Conservation (phyloP, 2,888 invertebrate species). For the Fissipunctia ypsillon region DNA sequence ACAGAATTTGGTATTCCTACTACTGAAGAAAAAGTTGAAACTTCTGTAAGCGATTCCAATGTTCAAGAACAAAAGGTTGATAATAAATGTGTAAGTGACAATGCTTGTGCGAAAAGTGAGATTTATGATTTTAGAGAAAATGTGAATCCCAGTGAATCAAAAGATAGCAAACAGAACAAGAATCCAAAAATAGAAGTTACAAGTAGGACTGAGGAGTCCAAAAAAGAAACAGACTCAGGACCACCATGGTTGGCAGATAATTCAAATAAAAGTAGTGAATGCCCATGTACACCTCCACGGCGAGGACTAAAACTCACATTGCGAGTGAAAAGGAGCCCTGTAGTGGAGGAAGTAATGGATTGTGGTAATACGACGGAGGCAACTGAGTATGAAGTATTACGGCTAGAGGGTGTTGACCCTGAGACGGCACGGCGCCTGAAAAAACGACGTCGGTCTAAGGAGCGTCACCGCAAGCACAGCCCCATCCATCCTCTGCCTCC, state of each 20-base stretch:
- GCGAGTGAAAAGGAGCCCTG: conserved; percentile 96
- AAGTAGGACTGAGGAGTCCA: conserved; percentile 82
- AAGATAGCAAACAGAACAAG: conserved; percentile 84
- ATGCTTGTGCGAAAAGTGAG: conserved; percentile 85
- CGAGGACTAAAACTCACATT: conserved; percentile 94
- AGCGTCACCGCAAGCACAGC: conserved; percentile 88
- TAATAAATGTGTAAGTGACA: conserved; percentile 80
- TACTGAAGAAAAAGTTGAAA: conserved; percentile 71
- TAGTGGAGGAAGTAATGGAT: conserved; percentile 95
- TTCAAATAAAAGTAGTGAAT: conserved; percentile 86
- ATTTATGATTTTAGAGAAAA: conserved; percentile 89
- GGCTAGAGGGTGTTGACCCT: conserved; percentile 94
- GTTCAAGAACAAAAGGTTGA: conserved; percentile 78
- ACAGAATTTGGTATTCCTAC: conserved; percentile 71
- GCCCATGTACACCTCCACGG: conserved; percentile 91
- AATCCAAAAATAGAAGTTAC: conserved; percentile 81
- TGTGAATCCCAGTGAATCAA: conserved; percentile 87
- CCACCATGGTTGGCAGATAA: conserved; percentile 86
- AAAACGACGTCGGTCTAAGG: conserved; percentile 89
- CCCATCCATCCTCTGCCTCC: conserved; percentile 92
- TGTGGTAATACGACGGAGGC: conserved; percentile 93
- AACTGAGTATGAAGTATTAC: conserved; percentile 96
- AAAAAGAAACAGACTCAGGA: conserved; percentile 82
- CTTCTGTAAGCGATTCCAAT: conserved; percentile 72
- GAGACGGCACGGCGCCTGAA: conserved; percentile 90